Conservation (phyloP, 2,888 invertebrate species). For the Campopleginae sp. region DNA sequence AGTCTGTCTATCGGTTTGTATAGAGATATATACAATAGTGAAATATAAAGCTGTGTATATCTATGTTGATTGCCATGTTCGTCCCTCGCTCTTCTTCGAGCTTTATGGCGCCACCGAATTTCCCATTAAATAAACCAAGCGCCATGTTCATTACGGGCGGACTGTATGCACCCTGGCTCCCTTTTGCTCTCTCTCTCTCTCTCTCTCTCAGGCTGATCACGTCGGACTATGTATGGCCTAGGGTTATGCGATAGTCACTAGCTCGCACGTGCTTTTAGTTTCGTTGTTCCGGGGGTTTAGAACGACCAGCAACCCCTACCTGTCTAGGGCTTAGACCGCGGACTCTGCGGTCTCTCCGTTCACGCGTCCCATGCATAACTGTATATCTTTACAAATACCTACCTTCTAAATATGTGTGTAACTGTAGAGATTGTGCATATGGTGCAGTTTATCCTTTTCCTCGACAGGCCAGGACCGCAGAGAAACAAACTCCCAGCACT, state of each 20-base stretch:
- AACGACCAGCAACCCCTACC: constrained; percentile 53
- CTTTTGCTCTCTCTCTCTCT: constrained; percentile 46
- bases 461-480: constrained; percentile 30
- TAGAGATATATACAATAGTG: constrained; percentile 18
- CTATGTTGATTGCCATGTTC: constrained; percentile 49
- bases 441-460: constrained; percentile 39
- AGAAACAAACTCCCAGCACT: background rate
- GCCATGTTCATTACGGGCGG: constrained; percentile 82
- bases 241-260: constrained; percentile 53
- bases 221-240: constrained; percentile 52
- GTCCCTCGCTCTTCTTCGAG: constrained; percentile 78
- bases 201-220: constrained; percentile 58
- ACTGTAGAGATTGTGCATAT: constrained; percentile 48
- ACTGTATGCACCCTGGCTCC: constrained; percentile 55
- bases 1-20: constrained; percentile 36
- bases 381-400: constrained; percentile 17
- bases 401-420: constrained; percentile 1
- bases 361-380: constrained; percentile 42
- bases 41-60: constrained; percentile 61
- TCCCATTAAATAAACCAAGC: constrained; percentile 84
- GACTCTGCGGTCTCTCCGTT: constrained; percentile 72
- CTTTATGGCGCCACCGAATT: constrained; percentile 84
- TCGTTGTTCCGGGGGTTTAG: constrained; percentile 70
- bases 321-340: constrained; percentile 81
- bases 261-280: constrained; percentile 68